These are phyloP conservation scores for Oegoconia quadripuncta DNA, from an alignment of 2,888 invertebrate genomes.

Conservation along the genomic window DNA sequence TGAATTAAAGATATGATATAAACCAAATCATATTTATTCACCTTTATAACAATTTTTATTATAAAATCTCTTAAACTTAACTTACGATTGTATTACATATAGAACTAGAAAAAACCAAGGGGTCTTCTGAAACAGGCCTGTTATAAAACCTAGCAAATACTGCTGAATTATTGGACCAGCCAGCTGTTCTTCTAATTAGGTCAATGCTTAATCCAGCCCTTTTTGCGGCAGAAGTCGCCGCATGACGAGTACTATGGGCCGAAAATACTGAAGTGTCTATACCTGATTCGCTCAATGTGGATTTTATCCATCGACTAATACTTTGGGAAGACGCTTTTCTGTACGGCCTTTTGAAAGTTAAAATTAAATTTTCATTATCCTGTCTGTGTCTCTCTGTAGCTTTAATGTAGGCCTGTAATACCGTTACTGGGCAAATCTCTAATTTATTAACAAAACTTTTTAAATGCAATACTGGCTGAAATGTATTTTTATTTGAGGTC, in stretches of 20 bases:
- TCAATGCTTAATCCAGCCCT: conserved; percentile 2
- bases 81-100: background rate
- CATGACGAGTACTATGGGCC: conserved; percentile 7
- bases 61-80: background rate
- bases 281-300: background rate
- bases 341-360: conserved; percentile 1
- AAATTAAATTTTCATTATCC: background rate
- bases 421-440: conserved; percentile 5
- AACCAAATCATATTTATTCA: background rate
- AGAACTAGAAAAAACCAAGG: background rate
- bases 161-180: conserved; percentile 3
- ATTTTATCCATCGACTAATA: conserved; percentile 6
- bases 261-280: conserved; percentile 1
- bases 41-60: background rate
- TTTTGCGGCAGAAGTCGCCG: conserved; percentile 5
- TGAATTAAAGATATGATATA: background rate
- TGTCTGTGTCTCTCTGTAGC: background rate
- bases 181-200: conserved; percentile 7
- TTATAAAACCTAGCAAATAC: conserved; percentile 7
- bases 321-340: background rate
- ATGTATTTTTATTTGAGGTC: conserved; percentile 4
- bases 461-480: conserved; percentile 3
- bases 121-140: background rate
- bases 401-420: conserved; percentile 1
- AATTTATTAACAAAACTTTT: background rate